Evolutionary conservation across 1,140 invertebrate genomes (phyloP).

Genomic region (Eubasilissa regina): DNA sequence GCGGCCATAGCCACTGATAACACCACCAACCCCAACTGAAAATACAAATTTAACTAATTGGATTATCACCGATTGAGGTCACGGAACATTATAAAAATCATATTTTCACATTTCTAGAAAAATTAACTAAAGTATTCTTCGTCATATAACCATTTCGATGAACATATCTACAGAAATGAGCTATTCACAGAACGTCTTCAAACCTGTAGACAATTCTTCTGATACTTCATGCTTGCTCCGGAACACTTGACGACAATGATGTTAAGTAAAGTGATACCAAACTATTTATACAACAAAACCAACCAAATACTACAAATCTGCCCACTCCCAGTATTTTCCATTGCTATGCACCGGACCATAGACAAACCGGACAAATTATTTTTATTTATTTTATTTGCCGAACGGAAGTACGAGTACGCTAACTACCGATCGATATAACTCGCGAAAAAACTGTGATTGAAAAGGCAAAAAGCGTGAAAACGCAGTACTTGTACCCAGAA

Average conservation of each 20-base stretch:
- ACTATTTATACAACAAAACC: slow-evolving; percentile 57
- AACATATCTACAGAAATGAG: too few relatives aligned
- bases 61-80: background rate
- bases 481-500: background rate
- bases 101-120: too few relatives aligned
- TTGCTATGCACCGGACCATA: background rate
- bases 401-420: background rate
- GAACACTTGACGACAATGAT: slow-evolving; percentile 48
- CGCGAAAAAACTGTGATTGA: slow-evolving; percentile 11
- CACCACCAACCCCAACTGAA: slow-evolving; percentile 50
- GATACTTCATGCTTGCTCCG: slow-evolving; percentile 52
- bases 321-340: slow-evolving; percentile 1
- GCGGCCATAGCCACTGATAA: slow-evolving; percentile 38
- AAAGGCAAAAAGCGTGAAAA: slow-evolving; percentile 43
- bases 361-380: slow-evolving; percentile 6
- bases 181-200: background rate
- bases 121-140: too few relatives aligned
- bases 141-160: too few relatives aligned
- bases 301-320: slow-evolving; percentile 14
- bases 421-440: background rate
- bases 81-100: too few relatives aligned
- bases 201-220: slow-evolving; percentile 49
- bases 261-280: slow-evolving; percentile 23
- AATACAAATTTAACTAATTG: background rate
- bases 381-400: background rate